Evolutionary conservation across 2,888 invertebrate genomes (phyloP).

Genomic region (Xestia rhomboidea): DNA sequence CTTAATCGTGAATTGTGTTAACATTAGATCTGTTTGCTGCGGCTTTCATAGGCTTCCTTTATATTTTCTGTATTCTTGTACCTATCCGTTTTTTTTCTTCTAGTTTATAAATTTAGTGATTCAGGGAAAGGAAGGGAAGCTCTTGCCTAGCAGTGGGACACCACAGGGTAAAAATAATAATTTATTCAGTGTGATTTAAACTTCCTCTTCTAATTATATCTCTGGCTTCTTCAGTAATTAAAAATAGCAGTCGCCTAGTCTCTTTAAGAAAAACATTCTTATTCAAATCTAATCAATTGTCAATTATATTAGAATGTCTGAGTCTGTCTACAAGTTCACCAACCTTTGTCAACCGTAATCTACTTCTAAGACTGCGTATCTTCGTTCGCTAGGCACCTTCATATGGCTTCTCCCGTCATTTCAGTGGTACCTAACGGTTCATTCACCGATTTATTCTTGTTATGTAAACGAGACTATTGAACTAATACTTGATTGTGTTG

Average conservation of each 20-base stretch:
- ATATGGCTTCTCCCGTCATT: constrained; percentile 68
- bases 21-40: background rate
- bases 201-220: background rate
- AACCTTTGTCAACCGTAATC: constrained; percentile 31
- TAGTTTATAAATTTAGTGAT: background rate
- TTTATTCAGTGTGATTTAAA: background rate
- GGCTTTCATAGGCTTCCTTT: background rate
- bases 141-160: background rate
- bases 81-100: background rate
- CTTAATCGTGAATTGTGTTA: background rate
- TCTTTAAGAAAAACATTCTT: background rate
- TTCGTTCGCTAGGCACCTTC: constrained; percentile 38
- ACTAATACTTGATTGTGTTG: constrained; percentile 52
- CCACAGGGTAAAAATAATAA: background rate
- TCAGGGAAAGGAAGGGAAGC: background rate
- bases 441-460: constrained; percentile 66
- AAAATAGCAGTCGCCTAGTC: background rate
- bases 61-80: background rate
- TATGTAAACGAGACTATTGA: constrained; percentile 69
- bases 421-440: constrained; percentile 59
- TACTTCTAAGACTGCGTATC: constrained; percentile 34
- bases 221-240: background rate
- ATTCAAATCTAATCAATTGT: background rate
- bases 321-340: constrained; percentile 35
- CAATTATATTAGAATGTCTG: background rate